Base-by-base conservation (phyloP, 37 sponge, comb jelly and placozoan species). In the Oscarella lobularis region DNA sequence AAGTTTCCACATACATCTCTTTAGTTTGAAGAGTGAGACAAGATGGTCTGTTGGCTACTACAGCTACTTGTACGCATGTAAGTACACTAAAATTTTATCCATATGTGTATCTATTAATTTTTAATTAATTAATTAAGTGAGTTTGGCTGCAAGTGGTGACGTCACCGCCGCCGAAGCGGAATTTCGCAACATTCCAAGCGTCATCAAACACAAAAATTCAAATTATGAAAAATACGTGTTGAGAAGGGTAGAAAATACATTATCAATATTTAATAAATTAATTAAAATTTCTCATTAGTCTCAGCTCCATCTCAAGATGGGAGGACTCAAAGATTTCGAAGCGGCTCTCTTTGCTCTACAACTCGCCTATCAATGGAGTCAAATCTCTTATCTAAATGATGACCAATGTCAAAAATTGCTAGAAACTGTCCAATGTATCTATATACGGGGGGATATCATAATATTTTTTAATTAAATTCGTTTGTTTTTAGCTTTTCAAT, bases 1-100 rank as follows among this genome's bases (percentile, higher is more conserved):
- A 9, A 29, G 27, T 70, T 70, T 70, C 27, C 14, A 20, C 14
- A 20, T 70, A 70, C 31, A n/a, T 32, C 9, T 38, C 36, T 67
- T 0, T 68, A 88, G 90, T 39, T 76, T 92, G 66, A 92, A 92
- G 90, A 85, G 82, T 71, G 92, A 92, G 86, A 88, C 92, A 1
- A 79, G 90, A 41, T 92, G 92, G 92, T 92, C 90, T 3, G 81
- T 85, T 32, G 84, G 86, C 41, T 89, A 74, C 87, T 92, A 92
- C 76, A 81, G 86, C 66, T 92, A 92, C 75, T 81, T 92, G 20
- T 75, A 79, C 30, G 92, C 92, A 20, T 68, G 90, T 89, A 34
- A 82, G 81, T 55, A 1, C 27, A 31, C 54, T 5, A 3, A 31
- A n/a, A 41, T 76, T 33, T 38, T 2, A 69, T 30, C 0, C 31